Evolutionary conservation across 2,113 vertebrate genomes (phyloP).

Genomic region (Pterocles orientalis): DNA sequence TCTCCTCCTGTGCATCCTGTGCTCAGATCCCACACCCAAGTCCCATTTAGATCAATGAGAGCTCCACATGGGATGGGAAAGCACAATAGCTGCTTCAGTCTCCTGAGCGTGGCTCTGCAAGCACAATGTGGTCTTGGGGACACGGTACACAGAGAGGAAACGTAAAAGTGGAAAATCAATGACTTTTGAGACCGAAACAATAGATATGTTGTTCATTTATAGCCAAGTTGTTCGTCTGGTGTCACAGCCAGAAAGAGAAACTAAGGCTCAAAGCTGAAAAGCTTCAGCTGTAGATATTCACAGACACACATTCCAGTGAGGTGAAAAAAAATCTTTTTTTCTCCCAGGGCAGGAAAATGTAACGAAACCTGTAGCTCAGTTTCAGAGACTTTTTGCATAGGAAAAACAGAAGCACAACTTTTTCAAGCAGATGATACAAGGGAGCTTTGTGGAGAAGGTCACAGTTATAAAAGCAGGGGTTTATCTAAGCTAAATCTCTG

Average conservation of each 20-base stretch:
- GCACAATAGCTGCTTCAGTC: neutral
- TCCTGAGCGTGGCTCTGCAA: neutral
- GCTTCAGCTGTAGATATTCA: neutral
- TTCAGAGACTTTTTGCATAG: neutral
- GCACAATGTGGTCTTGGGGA: neutral
- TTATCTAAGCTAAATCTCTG: constrained; percentile 40
- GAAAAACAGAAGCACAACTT: constrained; percentile 19
- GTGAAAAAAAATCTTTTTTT: neutral
- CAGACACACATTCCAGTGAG: neutral
- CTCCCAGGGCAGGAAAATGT: neutral
- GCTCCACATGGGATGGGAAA: neutral
- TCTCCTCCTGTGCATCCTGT: neutral
- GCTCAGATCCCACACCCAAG: neutral
- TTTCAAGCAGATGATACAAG: constrained; percentile 5
- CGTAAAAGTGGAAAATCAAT: neutral
- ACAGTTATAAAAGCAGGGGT: neutral
- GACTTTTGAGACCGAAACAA: neutral
- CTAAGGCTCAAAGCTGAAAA: neutral
- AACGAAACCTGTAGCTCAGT: neutral
- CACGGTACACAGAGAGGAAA: neutral
- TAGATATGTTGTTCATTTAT: neutral
- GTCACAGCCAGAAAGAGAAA: neutral
- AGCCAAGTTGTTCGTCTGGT: neutral
- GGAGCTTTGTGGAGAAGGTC: neutral
- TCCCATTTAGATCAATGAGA: neutral